Conservation (phyloP, 2,888 invertebrate species). For the Zaprionus lineosus region DNA sequence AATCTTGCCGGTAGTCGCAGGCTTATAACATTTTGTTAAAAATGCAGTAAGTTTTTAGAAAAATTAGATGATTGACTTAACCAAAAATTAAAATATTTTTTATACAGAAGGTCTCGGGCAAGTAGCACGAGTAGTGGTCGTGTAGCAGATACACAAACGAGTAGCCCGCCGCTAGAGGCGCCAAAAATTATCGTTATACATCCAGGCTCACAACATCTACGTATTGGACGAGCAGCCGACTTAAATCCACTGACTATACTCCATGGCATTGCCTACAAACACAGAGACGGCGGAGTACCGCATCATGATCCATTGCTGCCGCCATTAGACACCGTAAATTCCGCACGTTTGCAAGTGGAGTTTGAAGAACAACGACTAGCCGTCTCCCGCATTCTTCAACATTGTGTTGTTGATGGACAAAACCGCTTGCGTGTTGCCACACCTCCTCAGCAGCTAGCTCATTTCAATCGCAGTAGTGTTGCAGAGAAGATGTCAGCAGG, state of each 20-base stretch:
- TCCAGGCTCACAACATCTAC: constrained; percentile 94
- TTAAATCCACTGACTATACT: constrained; percentile 92
- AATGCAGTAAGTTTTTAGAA: constrained; percentile 51
- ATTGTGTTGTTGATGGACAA: constrained; percentile 90
- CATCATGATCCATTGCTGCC: constrained; percentile 71
- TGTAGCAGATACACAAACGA: constrained; percentile 11
- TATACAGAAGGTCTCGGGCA: constrained; percentile 59
- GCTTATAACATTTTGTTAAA: no score
- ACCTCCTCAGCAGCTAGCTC: constrained; percentile 94
- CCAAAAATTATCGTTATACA: constrained; percentile 96
- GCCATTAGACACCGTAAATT: constrained; percentile 40
- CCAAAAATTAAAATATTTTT: not conserved
- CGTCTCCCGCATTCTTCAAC: constrained; percentile 93
- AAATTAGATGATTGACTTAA: not conserved
- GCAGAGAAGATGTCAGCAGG: constrained; percentile 86
- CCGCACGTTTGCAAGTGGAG: constrained; percentile 84
- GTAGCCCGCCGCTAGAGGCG: constrained; percentile 82
- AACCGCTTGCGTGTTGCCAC: constrained; percentile 91
- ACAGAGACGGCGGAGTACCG: constrained; percentile 83
- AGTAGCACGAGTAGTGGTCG: constrained; percentile 72
- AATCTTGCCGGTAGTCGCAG: no score
- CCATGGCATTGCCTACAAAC: constrained; percentile 84
- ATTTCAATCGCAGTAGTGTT: constrained; percentile 91
- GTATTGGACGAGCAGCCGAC: constrained; percentile 96
- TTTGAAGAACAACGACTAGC: constrained; percentile 92